These are phyloP conservation scores for Pyrrhosoma nymphula DNA, from an alignment of 2,888 invertebrate species.

Conservation along the genomic window DNA sequence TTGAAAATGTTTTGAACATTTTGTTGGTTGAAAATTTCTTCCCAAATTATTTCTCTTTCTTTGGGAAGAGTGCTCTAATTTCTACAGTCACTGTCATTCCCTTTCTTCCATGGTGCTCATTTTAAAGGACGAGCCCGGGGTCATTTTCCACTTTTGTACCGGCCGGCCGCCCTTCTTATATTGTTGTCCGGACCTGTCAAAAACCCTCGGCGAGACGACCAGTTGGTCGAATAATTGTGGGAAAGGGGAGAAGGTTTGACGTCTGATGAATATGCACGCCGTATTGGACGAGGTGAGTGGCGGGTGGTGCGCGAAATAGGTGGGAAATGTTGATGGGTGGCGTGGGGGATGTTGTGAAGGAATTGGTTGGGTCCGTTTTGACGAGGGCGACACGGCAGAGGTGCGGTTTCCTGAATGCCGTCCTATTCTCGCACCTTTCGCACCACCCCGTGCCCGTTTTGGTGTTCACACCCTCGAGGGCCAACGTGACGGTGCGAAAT, in stretches of 20 bases:
- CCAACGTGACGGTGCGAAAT: too few species aligned
- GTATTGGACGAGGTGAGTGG: neutral
- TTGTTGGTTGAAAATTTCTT: too few species aligned
- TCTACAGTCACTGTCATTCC: too few species aligned
- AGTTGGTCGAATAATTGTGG: neutral
- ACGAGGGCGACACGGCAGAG: neutral
- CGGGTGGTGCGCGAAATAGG: neutral
- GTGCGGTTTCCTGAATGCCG: neutral
- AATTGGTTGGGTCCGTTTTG: neutral
- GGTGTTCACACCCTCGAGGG: too few species aligned
- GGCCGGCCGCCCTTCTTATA: neutral
- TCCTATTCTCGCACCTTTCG: neutral
- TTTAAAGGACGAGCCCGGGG: too few species aligned
- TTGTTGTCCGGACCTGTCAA: neutral
- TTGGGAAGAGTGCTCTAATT: too few species aligned
- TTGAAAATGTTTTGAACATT: too few species aligned
- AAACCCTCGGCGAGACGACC: neutral
- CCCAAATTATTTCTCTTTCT: too few species aligned
- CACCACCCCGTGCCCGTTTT: neutral
- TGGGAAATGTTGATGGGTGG: neutral
- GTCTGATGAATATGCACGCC: neutral
- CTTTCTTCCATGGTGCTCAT: too few species aligned
- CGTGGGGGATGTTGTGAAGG: neutral
- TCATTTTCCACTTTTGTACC: too few species aligned
- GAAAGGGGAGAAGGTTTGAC: neutral